Evolutionary conservation across 2,113 vertebrate genomes (phyloP).

Genomic region (Manacus vitellinus): DNA sequence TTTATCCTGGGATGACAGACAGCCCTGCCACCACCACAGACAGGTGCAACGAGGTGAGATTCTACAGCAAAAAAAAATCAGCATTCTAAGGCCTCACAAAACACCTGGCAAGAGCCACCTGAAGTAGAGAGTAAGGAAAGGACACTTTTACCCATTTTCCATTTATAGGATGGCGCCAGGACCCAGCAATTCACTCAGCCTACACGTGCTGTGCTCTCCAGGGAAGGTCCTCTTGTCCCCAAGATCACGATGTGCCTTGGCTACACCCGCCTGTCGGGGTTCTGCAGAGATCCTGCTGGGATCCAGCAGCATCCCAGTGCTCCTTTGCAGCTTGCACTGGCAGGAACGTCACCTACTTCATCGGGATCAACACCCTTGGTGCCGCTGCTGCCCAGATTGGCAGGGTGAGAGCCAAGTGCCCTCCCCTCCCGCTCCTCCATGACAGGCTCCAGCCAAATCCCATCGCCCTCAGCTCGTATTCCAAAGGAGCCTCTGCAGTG

Average conservation of each 20-base stretch:
- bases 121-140: background rate
- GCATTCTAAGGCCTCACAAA: background rate
- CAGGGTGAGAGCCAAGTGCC: background rate
- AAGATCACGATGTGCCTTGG: fast-evolving
- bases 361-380: background rate
- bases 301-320: background rate
- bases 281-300: background rate
- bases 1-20: background rate
- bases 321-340: background rate
- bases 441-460: background rate
- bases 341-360: background rate
- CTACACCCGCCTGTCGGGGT: fast-evolving
- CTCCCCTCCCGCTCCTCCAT: background rate
- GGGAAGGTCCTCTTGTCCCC: background rate
- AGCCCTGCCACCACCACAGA: background rate
- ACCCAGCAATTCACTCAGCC: background rate
- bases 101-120: background rate
- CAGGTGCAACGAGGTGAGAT: background rate
- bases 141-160: slow-evolving; percentile 55
- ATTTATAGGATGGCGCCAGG: background rate
- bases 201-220: background rate
- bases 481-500: background rate
- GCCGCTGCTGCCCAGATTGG: background rate
- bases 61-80: fast-evolving
- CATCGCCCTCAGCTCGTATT: background rate